phyloP scores from a whole-genome alignment of 2,113 vertebrate genomes.

The Gambusia holbrooki region DNA sequence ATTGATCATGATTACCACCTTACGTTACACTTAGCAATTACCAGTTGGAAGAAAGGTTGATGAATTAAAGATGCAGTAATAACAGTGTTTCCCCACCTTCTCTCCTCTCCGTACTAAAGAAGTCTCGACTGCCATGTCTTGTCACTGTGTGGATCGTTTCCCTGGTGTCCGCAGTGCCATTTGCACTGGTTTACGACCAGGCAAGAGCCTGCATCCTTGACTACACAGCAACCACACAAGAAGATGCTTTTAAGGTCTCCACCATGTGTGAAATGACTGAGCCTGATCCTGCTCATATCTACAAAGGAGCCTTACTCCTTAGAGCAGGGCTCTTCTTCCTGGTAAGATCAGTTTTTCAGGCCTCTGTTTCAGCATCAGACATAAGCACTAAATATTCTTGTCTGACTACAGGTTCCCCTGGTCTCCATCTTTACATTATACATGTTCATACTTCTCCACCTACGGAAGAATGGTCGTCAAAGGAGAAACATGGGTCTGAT shows the following conservation, averaged over 20 bases:
- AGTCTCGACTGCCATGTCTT: conserved; percentile 70
- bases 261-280: conserved; percentile 83
- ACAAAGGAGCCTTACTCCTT: conserved; percentile 76
- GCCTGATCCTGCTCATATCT: conserved; percentile 75
- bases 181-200: conserved; percentile 79
- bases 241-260: conserved; percentile 76
- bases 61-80: background rate
- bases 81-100: background rate
- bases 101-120: conserved; percentile 45
- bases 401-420: conserved; percentile 66
- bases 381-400: background rate
- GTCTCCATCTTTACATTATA: conserved; percentile 77
- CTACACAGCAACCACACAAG: conserved; percentile 69
- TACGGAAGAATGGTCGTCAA: conserved; percentile 72
- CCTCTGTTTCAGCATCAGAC: background rate
- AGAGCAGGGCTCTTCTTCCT: conserved; percentile 78
- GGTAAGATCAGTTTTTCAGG: conserved; percentile 28
- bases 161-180: conserved; percentile 74
- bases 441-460: conserved; percentile 76
- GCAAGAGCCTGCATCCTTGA: conserved; percentile 78
- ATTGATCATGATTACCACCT: background rate
- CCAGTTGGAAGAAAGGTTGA: background rate
- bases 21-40: background rate
- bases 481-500: conserved; percentile 77
- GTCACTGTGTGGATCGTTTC: conserved; percentile 77